Conservation (phyloP, 2,797 vertebrate species). For the Heteromormyrus szaboi region DNA sequence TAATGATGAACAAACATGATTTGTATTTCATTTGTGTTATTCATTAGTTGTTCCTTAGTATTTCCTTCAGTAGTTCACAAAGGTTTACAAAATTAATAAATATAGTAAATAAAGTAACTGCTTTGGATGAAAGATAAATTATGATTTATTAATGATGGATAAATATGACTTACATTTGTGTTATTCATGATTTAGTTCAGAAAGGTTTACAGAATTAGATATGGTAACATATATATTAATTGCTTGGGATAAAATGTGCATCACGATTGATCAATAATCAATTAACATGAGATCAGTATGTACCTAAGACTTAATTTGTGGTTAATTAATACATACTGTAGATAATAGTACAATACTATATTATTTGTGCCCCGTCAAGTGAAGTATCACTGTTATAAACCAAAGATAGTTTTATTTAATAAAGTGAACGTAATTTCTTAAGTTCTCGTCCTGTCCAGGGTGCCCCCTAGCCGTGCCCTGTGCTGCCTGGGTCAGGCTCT, state of each 20-base stretch:
- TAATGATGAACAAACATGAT: background rate
- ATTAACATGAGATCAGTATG: background rate
- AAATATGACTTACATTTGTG: background rate
- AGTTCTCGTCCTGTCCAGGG: background rate
- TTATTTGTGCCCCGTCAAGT: background rate
- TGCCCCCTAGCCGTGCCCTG: background rate
- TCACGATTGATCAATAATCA: background rate
- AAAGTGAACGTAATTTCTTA: background rate
- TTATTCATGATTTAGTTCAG: background rate
- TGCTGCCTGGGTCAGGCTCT: background rate
- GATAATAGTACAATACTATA: background rate
- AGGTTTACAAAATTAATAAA: background rate
- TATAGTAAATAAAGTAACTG: background rate
- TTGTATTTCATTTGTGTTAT: background rate
- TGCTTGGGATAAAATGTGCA: background rate
- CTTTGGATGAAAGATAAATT: background rate
- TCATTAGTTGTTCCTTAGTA: background rate
- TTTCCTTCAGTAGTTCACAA: background rate
- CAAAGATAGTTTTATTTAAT: background rate
- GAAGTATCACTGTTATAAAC: background rate
- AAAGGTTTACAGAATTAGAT: background rate
- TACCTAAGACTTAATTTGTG: background rate
- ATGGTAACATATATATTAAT: background rate
- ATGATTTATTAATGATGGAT: background rate
- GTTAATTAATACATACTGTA: background rate